These are phyloP conservation scores for Epiblema foenella DNA, from an alignment of 2,888 invertebrate genomes.

Conservation along the genomic window DNA sequence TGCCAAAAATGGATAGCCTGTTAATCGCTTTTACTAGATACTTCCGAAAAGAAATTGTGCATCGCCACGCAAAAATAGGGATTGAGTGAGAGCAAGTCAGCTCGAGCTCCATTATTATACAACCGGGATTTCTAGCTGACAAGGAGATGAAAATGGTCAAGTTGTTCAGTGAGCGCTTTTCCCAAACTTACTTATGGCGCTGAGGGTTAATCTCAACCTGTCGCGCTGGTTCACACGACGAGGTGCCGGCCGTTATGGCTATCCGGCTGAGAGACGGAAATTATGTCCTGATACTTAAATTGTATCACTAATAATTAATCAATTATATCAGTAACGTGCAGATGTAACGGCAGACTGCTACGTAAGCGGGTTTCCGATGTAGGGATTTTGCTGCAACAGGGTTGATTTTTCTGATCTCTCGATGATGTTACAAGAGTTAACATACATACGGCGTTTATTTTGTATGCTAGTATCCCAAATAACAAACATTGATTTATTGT, in stretches of 20 bases:
- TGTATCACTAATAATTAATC: background rate
- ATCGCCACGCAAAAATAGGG: too few species aligned
- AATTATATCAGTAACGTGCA: background rate
- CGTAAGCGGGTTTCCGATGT: background rate
- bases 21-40: too few species aligned
- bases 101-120: too few species aligned
- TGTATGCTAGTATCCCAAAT: background rate
- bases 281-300: background rate
- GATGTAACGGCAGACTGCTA: background rate
- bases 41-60: too few species aligned
- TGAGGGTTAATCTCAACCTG: conserved; percentile 36
- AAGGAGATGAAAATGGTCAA: background rate
- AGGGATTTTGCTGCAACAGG: too few species aligned
- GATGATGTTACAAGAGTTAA: too few species aligned
- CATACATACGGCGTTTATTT: too few species aligned
- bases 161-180: conserved; percentile 2
- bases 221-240: conserved; percentile 33
- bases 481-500: background rate
- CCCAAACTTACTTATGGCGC: conserved; percentile 32
- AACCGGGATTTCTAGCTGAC: too few species aligned
- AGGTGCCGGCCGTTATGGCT: conserved; percentile 2
- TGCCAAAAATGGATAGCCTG: too few species aligned
- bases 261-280: background rate
- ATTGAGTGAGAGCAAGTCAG: too few species aligned
- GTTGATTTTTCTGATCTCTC: too few species aligned